Conservation (phyloP, 1,140 invertebrate genomes). For the Drepana arcuata region DNA sequence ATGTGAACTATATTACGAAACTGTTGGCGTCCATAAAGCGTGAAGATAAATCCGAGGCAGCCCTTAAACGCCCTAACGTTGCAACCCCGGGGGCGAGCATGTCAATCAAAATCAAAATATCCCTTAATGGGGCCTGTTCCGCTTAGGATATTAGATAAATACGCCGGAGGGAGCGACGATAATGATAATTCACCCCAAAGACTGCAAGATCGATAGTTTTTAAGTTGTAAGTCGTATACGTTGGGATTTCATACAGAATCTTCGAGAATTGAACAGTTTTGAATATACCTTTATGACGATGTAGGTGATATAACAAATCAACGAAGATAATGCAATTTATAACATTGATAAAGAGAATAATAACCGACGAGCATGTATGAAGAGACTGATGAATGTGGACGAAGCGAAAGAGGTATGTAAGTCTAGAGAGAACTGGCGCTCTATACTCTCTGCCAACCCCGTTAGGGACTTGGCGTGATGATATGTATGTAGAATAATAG, state of each 20-base stretch:
- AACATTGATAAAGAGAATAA: background rate
- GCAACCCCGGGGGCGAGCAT: constrained; percentile 32
- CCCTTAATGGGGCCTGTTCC: constrained; percentile 34
- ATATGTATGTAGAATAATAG: too few species aligned
- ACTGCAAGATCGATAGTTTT: background rate
- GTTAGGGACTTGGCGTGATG: too few species aligned
- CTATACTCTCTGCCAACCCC: too few species aligned
- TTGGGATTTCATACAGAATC: too few species aligned
- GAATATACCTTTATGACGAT: background rate
- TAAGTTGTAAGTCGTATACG: background rate
- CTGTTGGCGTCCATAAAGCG: too few species aligned
- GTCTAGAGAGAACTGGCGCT: too few species aligned
- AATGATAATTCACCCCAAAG: constrained; percentile 2
- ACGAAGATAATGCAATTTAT: background rate
- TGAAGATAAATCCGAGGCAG: too few species aligned
- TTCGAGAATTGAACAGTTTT: background rate
- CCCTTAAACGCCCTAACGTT: too few species aligned
- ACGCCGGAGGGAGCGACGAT: constrained; percentile 20
- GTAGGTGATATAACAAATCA: background rate
- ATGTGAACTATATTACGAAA: too few species aligned
- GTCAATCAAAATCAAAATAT: constrained; percentile 62
- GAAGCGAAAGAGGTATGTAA: too few species aligned
- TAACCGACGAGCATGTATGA: too few species aligned
- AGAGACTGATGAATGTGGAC: too few species aligned
- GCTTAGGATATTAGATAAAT: constrained; percentile 61